Conservation (phyloP, 2,113 vertebrate species). For the Rissa tridactyla region DNA sequence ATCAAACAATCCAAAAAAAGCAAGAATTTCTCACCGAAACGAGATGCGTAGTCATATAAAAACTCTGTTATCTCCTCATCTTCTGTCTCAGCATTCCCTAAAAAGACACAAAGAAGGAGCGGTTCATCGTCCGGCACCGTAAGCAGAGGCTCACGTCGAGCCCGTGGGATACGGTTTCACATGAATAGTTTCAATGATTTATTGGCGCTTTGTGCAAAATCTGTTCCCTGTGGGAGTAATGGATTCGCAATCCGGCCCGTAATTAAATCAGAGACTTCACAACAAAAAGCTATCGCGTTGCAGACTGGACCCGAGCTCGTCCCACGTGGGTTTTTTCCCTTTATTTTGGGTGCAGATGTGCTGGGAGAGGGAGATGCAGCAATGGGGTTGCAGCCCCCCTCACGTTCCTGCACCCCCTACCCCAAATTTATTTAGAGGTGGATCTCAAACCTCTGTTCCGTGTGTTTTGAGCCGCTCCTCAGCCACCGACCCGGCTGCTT, state of each 20-base stretch:
- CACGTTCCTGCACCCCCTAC: fast-evolving
- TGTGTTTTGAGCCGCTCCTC: neutral
- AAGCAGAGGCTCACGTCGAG: fast-evolving
- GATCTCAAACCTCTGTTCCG: neutral
- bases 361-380: fast-evolving
- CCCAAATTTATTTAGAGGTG: neutral
- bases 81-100: neutral
- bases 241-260: fast-evolving
- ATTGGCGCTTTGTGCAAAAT: neutral
- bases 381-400: neutral
- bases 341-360: neutral
- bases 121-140: fast-evolving
- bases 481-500: neutral
- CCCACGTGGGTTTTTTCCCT: fast-evolving
- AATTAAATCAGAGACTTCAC: neutral
- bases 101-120: fast-evolving
- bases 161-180: fast-evolving
- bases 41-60: neutral
- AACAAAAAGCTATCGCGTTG: fast-evolving
- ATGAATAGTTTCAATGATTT: fast-evolving
- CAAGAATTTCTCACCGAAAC: neutral
- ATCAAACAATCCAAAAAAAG: neutral
- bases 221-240: neutral
- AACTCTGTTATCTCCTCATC: neutral
- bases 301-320: fast-evolving